A percentile compares a stretch with the other conserved stretches of the same genome.
phyloP scores from a whole-genome alignment of 2,797 vertebrate species.

The Phrynocephalus forsythii region DNA sequence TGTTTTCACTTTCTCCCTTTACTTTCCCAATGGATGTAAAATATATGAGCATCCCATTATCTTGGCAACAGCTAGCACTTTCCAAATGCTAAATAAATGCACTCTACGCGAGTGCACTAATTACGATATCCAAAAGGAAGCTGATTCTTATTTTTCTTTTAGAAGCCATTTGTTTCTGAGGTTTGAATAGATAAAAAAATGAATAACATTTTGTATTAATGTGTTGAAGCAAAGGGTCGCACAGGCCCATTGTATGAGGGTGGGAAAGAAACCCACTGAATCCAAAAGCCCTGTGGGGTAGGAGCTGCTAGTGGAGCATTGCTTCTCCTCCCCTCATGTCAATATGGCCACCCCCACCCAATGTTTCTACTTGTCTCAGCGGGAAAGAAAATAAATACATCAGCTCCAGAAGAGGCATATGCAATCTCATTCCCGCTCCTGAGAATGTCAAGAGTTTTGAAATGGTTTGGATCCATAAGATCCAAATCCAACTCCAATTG shows the following conservation, averaged over 20 bases:
- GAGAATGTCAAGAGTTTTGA: background rate
- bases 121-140: background rate
- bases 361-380: background rate
- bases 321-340: background rate
- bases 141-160: background rate
- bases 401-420: background rate
- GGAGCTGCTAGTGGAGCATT: background rate
- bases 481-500: background rate
- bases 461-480: background rate
- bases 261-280: background rate
- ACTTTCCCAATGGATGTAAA: slow-evolving; percentile 30
- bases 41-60: slow-evolving; percentile 27
- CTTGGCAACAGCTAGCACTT: slow-evolving; percentile 32
- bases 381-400: background rate
- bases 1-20: slow-evolving; percentile 12
- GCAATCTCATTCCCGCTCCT: background rate
- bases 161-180: background rate
- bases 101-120: background rate
- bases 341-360: background rate
- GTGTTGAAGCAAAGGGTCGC: background rate
- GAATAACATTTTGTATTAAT: background rate
- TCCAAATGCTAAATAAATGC: slow-evolving; percentile 17
- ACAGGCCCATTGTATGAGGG: background rate
- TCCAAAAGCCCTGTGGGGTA: background rate
- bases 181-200: background rate